Base-by-base conservation (phyloP, 2,888 invertebrate genomes). In the Lypha dubia region DNA sequence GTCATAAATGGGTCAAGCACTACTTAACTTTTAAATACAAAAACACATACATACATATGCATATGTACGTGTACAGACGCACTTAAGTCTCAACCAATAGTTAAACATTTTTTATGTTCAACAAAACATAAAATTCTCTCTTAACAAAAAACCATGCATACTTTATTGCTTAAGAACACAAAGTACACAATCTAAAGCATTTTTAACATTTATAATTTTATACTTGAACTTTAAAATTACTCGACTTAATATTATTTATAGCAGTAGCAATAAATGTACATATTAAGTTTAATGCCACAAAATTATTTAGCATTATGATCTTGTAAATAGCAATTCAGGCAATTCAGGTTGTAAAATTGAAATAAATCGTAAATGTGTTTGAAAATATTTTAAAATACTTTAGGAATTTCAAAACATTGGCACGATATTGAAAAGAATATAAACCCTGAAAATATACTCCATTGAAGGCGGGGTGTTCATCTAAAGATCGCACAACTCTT, bases 1-100 rank as follows among this genome's bases (percentile, higher is more conserved):
- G 73, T 60, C 73, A 62, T 35, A 20, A 32, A 32, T 15, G 32
- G 15, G 15, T n/a, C 9, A 56, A 58, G 28, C 44, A 17, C 17
- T 46, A 28, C 53, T 70, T 20, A 51, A 67, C 32, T 65, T 17
- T 3, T n/a, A n/a, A n/a, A n/a, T 49, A 9, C 3, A 15, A 32
- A 6, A 56, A n/a, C n/a, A 28, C 53, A 53, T 6, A 44, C n/a
- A 44, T 44, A 4, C 44, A 44, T 44, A 0, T 32, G 3, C 32
- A 32, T 32, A 32, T 6, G 32, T 6, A 32, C 32, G 35, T n/a
- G n/a, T 6, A 38, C 28, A n/a, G 13, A 51, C 13, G 22, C 51
- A 22, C 13, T 51, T 51, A 51, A 51, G 8, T n/a, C 51, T 17
- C 22, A 51, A 51, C 22, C 51, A 44, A 44, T n/a, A n/a, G 28